These are phyloP conservation scores for Drosophila baimaii DNA, from an alignment of 1,140 invertebrate species.

Conservation along the genomic window DNA sequence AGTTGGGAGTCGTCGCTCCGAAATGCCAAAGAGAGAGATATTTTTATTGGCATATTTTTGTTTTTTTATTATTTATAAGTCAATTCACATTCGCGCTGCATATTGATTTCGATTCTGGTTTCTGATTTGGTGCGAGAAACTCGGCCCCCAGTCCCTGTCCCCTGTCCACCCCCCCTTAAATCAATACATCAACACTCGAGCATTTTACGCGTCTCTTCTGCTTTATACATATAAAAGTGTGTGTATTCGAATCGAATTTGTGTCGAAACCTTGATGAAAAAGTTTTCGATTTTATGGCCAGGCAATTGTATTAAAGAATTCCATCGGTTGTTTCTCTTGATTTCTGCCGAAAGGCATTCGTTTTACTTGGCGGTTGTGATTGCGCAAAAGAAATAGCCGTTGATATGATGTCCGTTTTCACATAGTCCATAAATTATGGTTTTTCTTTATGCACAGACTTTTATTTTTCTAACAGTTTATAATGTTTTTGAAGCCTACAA, in stretches of 20 bases:
- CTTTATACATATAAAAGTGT: conserved; percentile 21
- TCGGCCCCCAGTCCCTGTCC: conserved; percentile 12
- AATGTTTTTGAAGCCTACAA: background rate
- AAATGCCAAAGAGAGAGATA: conserved; percentile 54
- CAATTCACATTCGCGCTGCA: conserved; percentile 71
- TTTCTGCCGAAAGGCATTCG: conserved; percentile 11
- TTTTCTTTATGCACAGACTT: conserved; percentile 6
- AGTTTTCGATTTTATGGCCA: conserved; percentile 39
- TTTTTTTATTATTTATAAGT: conserved; percentile 58
- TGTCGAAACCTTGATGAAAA: conserved; percentile 72
- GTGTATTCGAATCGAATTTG: conserved; percentile 39
- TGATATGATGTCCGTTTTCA: conserved; percentile 49
- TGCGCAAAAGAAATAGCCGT: conserved; percentile 25
- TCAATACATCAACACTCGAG: conserved; percentile 70
- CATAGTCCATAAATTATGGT: conserved; percentile 19
- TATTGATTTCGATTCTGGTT: conserved; percentile 65
- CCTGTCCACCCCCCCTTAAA: conserved; percentile 14
- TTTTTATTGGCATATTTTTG: conserved; percentile 71
- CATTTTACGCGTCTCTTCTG: conserved; percentile 28
- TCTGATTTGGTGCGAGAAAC: conserved; percentile 52
- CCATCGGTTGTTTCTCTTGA: conserved; percentile 8
- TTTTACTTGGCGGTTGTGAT: conserved; percentile 3
- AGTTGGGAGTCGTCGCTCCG: conserved; percentile 36
- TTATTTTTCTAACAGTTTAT: conserved; percentile 15
- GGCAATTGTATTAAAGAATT: conserved; percentile 30